Evolutionary conservation across 2,113 vertebrate species (phyloP).

Genomic region (Megalops atlanticus): DNA sequence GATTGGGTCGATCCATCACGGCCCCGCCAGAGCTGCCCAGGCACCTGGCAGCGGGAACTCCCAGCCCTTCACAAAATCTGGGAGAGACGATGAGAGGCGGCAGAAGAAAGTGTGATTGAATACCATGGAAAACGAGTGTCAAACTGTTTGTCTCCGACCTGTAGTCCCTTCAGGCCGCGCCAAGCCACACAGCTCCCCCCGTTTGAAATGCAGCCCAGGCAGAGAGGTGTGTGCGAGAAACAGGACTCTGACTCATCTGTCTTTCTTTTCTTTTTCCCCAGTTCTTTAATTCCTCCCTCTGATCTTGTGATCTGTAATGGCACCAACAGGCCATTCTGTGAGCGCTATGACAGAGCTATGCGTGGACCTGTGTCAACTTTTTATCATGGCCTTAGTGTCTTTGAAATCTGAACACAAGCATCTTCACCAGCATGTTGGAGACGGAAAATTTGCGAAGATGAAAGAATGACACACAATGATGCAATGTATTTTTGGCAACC

Average conservation of each 20-base stretch:
- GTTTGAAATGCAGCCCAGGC: neutral
- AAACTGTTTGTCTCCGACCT: conserved; percentile 6
- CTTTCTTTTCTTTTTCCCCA: no score
- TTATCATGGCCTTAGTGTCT: no score
- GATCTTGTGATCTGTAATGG: neutral
- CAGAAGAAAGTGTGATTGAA: neutral
- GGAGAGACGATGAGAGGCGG: neutral
- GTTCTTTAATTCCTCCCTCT: neutral
- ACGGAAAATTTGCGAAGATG: no score
- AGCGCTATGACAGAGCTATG: no score
- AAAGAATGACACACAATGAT: no score
- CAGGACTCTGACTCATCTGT: neutral
- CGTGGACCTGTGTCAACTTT: no score
- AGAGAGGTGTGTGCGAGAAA: neutral
- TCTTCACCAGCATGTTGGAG: no score
- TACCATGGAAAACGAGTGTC: neutral
- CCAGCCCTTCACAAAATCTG: neutral
- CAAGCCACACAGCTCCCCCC: neutral
- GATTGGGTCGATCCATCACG: neutral
- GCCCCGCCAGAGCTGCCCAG: neutral
- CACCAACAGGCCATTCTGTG: neutral
- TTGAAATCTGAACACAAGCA: no score
- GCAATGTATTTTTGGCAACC: neutral
- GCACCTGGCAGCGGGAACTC: neutral
- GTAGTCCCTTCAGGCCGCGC: neutral